These are phyloP conservation scores for Benitochromis conjunctus DNA, from an alignment of 2,113 vertebrate genomes.

Conservation along the genomic window DNA sequence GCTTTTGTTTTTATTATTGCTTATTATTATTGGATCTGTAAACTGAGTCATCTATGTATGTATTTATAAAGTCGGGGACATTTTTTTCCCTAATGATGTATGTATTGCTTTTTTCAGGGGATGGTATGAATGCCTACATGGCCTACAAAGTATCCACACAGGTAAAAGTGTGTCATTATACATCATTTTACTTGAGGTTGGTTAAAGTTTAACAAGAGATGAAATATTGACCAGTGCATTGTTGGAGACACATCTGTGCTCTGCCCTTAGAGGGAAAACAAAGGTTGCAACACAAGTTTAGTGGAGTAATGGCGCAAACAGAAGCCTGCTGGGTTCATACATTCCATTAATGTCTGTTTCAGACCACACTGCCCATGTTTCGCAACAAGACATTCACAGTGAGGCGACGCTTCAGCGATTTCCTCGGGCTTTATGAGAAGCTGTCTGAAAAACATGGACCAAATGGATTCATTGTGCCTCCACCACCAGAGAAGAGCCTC, in stretches of 20 bases:
- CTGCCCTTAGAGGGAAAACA: neutral
- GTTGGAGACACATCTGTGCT: neutral
- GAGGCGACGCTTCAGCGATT: slow-evolving; percentile 96
- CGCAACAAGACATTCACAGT: slow-evolving; percentile 87
- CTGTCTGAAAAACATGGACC: slow-evolving; percentile 90
- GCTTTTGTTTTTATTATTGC: neutral
- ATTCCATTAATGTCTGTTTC: slow-evolving; percentile 3
- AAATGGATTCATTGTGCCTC: slow-evolving; percentile 91
- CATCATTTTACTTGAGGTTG: neutral
- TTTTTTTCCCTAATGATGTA: neutral
- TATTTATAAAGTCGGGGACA: neutral
- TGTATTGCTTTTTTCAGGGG: slow-evolving; percentile 71
- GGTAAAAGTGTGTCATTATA: slow-evolving; percentile 66
- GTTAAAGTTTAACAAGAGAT: neutral
- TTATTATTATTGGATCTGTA: neutral
- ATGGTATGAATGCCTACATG: slow-evolving; percentile 97
- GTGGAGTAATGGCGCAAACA: neutral
- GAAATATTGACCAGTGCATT: neutral
- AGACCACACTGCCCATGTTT: slow-evolving; percentile 93
- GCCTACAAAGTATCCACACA: slow-evolving; percentile 94
- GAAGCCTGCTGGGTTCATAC: neutral
- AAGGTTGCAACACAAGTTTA: neutral
- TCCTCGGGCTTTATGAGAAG: slow-evolving; percentile 95
- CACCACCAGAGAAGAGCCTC: slow-evolving; percentile 93
- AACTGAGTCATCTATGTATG: neutral